These are phyloP conservation scores for Pampus argenteus DNA, from an alignment of 2,797 vertebrate genomes.

Conservation along the genomic window DNA sequence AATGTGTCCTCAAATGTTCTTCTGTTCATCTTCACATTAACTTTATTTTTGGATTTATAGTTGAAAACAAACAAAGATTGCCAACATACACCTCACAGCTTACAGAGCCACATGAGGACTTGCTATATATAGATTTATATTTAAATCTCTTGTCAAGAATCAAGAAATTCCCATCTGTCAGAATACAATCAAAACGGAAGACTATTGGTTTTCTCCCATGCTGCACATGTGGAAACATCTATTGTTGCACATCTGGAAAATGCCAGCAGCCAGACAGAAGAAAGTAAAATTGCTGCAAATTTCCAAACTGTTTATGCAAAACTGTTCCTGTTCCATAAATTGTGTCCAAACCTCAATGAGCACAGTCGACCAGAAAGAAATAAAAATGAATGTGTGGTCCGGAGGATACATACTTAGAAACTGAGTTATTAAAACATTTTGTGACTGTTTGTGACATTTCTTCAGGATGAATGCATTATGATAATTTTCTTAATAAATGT, in stretches of 20 bases:
- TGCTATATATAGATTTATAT: conserved; percentile 22
- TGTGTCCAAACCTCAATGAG: conserved; percentile 73
- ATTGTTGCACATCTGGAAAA: conserved; percentile 84
- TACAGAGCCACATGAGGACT: not conserved
- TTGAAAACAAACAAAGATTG: not conserved
- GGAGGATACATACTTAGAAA: conserved; percentile 2
- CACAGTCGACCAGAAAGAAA: conserved; percentile 32
- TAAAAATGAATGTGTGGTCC: conserved; percentile 47
- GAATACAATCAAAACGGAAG: conserved; percentile 42
- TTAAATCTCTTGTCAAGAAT: conserved; percentile 25
- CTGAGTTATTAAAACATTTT: conserved; percentile 14
- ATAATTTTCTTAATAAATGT: not conserved
- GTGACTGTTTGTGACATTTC: conserved; percentile 11
- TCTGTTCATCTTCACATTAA: not conserved
- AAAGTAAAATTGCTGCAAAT: conserved; percentile 80
- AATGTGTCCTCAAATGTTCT: not conserved
- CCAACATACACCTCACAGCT: not conserved
- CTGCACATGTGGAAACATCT: conserved; percentile 85
- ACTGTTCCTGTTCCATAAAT: conserved; percentile 74
- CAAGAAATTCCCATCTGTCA: conserved; percentile 29
- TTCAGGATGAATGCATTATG: not conserved
- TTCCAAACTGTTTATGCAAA: conserved; percentile 85
- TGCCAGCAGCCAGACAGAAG: conserved; percentile 73
- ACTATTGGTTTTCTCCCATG: conserved; percentile 52
- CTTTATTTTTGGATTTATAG: not conserved